Base-by-base conservation (phyloP, 2,888 invertebrate genomes). In the Dione vanillae region DNA sequence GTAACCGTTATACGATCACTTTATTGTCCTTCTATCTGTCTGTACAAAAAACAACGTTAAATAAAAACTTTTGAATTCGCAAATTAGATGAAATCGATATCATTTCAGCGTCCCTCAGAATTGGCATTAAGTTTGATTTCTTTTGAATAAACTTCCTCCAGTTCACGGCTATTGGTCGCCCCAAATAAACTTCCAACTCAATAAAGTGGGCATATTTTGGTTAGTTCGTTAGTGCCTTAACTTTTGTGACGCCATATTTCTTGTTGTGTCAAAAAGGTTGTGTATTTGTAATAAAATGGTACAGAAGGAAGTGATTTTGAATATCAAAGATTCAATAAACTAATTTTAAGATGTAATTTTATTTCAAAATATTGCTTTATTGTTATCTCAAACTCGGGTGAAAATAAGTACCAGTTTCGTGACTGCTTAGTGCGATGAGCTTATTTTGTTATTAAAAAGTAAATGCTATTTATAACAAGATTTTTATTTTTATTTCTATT, bases 121-220 rank as follows among this genome's bases (percentile, higher is more conserved):
- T 14, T 27, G 65, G 58, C 20, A 49, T 41, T 27, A 49, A 52
- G 47, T 45, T 71, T 58, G 62, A 64, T 71, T 64, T 71, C 67
- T 54, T 71, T 58, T 62, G 67, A 71, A 67, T 62, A 67, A 67
- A 67, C 52, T 66, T 45, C 12, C 52, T 67, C 64, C 41, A 35
- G n/a, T 67, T 67, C 41, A 35, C 11, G 52, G 37, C 65, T 20
- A 43, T n/a, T 20, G 19, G 62, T 61, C 65, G 45, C 59, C 52
- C 52, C 64, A 47, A 65, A 68, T 65, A 71, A 68, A 61, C 65
- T 49, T 41, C 51, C 49, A 71, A 67, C 67, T 65, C 64, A 64
- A 71, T 71, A 64, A 58, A 45, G 41, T 66, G 47, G 41, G 40
- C 41, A 62, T 70, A 56, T 56, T 70, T 62, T 62, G 51, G 54